Percentiles rank a stretch among this genome's conserved stretches.
Conservation (phyloP, 2,888 invertebrate genomes). For the Chymomyza procnemis region DNA sequence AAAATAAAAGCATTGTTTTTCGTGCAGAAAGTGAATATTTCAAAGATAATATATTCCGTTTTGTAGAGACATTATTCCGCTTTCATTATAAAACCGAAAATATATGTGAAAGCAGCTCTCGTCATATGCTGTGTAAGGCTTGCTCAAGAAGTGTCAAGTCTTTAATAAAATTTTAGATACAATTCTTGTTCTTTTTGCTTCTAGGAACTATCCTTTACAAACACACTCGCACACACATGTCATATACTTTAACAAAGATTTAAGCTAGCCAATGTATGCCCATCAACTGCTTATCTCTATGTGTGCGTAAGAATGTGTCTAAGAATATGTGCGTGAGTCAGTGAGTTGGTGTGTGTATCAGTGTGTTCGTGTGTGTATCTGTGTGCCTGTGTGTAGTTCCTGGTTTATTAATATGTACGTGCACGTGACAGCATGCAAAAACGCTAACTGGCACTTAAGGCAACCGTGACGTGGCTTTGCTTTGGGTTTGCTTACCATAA, state of each 20-base stretch:
- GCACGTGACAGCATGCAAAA: slow-evolving; percentile 62
- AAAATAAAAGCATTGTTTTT: too few species aligned
- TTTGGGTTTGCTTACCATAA: not conserved
- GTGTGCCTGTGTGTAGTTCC: slow-evolving; percentile 35
- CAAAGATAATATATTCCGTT: too few species aligned
- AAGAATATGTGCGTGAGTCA: not conserved
- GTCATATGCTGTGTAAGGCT: too few species aligned
- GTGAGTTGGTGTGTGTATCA: too few species aligned
- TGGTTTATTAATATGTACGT: slow-evolving; percentile 59
- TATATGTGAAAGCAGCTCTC: too few species aligned
- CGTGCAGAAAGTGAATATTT: too few species aligned
- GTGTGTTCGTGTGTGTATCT: not conserved
- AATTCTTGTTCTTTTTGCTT: not conserved
- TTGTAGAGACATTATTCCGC: too few species aligned
- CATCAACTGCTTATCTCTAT: not conserved
- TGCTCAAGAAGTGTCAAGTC: too few species aligned
- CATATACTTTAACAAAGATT: slow-evolving; percentile 51
- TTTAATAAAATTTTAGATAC: too few species aligned
- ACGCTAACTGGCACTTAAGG: slow-evolving; percentile 54
- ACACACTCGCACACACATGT: slow-evolving; percentile 11
- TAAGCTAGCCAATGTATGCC: slow-evolving; percentile 12
- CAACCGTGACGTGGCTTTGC: slow-evolving; percentile 26
- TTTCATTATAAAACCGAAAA: too few species aligned
- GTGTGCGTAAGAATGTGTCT: slow-evolving; percentile 17
- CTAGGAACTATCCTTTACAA: not conserved